A percentile compares a stretch with the other conserved stretches of the same genome.
Evolutionary conservation across 2,113 vertebrate species (phyloP).

Genomic region (Hydropotes inermis): DNA sequence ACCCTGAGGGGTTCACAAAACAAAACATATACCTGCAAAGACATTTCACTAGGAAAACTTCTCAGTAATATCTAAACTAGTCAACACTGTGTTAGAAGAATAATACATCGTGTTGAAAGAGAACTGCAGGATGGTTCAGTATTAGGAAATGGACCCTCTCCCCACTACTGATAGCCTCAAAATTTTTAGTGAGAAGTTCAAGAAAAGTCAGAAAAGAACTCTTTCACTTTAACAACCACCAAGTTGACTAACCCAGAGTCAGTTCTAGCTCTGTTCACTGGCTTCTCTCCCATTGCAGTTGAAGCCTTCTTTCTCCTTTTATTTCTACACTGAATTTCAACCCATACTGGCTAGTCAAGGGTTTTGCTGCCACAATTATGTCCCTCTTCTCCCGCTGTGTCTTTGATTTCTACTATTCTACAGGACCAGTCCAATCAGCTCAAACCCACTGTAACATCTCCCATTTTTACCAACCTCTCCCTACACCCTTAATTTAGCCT

Average conservation of each 20-base stretch:
- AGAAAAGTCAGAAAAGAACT: neutral
- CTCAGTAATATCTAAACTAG: neutral
- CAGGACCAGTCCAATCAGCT: neutral
- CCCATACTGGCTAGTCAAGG: neutral
- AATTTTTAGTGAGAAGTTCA: neutral
- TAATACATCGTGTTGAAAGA: neutral
- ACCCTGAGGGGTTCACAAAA: neutral
- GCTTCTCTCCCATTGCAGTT: neutral
- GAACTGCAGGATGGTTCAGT: neutral
- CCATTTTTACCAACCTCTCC: neutral
- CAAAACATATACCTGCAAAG: neutral
- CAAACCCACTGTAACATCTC: neutral
- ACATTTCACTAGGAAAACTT: neutral
- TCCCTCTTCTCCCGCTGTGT: neutral
- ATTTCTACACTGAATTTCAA: neutral
- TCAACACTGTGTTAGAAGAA: neutral
- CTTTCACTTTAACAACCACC: neutral
- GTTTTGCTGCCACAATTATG: neutral
- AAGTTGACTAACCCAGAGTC: neutral
- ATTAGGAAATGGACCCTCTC: neutral
- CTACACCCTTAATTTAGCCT: neutral
- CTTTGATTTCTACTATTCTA: neutral
- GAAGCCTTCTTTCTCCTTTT: neutral
- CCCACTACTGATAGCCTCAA: neutral
- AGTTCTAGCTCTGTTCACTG: neutral